These are phyloP conservation scores for Aplysia californica DNA, from an alignment of 1,140 invertebrate species.

Conservation along the genomic window DNA sequence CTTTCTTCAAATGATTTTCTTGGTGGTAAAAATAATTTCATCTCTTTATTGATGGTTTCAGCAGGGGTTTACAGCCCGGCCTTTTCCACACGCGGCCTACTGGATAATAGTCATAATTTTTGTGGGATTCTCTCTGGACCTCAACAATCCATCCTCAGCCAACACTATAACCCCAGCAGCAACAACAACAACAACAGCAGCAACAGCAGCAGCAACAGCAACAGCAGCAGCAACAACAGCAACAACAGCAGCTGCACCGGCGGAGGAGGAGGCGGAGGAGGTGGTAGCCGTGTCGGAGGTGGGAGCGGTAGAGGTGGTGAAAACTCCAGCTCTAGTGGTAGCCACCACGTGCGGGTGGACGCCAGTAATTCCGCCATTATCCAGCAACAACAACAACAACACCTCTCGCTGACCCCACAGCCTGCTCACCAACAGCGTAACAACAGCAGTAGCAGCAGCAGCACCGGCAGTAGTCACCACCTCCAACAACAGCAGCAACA, in stretches of 20 bases:
- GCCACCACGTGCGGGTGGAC: too few relatives aligned
- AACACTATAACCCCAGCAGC: neutral
- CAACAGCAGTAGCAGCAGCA: too few relatives aligned
- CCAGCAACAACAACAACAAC: too few relatives aligned
- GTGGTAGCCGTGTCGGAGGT: neutral
- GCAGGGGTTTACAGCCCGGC: constrained; percentile 13
- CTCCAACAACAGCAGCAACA: too few relatives aligned
- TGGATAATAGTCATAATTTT: neutral
- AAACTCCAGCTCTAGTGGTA: too few relatives aligned
- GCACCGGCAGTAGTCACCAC: too few relatives aligned
- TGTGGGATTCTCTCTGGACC: neutral
- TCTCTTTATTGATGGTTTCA: constrained; percentile 15
- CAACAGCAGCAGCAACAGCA: neutral
- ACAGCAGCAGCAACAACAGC: constrained; percentile 1
- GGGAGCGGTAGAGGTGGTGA: constrained; percentile 5
- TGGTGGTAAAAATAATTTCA: constrained; percentile 17
- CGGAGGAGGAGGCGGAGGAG: neutral
- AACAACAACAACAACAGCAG: too few relatives aligned
- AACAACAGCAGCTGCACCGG: neutral
- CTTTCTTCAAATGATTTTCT: constrained; percentile 23
- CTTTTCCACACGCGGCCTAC: constrained; percentile 7
- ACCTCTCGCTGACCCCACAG: too few relatives aligned
- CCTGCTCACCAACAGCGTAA: too few relatives aligned
- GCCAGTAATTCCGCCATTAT: too few relatives aligned
- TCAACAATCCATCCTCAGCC: neutral